phyloP scores from a whole-genome alignment of 1,140 invertebrate species.

The Colletes gigas region DNA sequence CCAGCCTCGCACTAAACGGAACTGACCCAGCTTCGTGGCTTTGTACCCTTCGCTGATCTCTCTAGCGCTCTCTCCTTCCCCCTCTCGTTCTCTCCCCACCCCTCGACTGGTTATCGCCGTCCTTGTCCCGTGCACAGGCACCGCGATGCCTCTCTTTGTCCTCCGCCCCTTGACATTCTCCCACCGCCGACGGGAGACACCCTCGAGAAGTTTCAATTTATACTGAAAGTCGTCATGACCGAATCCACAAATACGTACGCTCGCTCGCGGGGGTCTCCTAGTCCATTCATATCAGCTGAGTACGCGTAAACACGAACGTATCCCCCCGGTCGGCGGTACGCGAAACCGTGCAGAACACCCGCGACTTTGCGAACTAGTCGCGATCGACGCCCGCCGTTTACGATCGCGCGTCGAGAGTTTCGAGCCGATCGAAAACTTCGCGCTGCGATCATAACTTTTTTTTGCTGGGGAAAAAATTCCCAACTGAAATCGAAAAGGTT shows the following conservation, averaged over 20 bases:
- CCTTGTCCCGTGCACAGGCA: conserved; percentile 8
- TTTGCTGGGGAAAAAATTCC: no score
- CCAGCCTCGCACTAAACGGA: conserved; percentile 63
- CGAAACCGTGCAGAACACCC: not conserved
- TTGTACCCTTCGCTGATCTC: conserved; percentile 57
- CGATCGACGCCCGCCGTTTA: not conserved
- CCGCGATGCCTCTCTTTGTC: conserved; percentile 22
- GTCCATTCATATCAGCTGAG: conserved; percentile 64
- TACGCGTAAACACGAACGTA: conserved; percentile 51
- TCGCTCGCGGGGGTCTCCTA: conserved; percentile 26
- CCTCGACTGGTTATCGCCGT: conserved; percentile 17
- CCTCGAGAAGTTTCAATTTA: conserved; percentile 76
- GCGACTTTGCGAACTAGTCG: not conserved
- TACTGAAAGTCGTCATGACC: conserved; percentile 71
- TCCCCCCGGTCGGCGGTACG: not conserved
- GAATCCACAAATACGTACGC: conserved; percentile 64
- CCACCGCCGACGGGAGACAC: conserved; percentile 64
- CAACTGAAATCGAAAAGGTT: no score
- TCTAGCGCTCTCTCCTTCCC: conserved; percentile 29
- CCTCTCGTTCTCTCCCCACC: conserved; percentile 7
- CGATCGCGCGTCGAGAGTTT: no score
- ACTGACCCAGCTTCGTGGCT: conserved; percentile 64
- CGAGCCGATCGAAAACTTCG: no score
- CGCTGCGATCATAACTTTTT: no score
- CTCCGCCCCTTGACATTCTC: conserved; percentile 52